A percentile compares a stretch with the other conserved stretches of the same genome.
phyloP scores from a whole-genome alignment of 2,113 vertebrate genomes.

The Leptodactylus fuscus region DNA sequence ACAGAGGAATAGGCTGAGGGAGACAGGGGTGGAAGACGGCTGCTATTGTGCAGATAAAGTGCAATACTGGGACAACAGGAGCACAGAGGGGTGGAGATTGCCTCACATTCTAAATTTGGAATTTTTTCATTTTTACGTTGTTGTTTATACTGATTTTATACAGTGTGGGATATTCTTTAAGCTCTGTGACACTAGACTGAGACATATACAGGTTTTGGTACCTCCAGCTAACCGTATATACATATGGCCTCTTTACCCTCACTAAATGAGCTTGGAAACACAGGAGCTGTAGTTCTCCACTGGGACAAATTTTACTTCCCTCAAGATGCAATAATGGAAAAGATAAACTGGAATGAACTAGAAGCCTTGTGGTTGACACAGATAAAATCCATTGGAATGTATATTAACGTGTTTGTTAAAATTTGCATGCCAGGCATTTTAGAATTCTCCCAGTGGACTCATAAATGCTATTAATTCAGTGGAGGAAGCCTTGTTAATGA shows the following conservation, averaged over 20 bases:
- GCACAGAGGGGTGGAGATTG: conserved; percentile 47
- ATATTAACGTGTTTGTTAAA: conserved; percentile 44
- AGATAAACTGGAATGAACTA: conserved; percentile 7
- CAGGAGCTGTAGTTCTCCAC: neutral
- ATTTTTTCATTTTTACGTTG: neutral
- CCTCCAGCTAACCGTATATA: neutral
- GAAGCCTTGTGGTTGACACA: conserved; percentile 11
- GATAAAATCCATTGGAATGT: conserved; percentile 44
- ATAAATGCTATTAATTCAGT: conserved; percentile 44
- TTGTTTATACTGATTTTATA: neutral
- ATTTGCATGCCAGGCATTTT: conserved; percentile 52
- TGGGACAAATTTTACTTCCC: neutral
- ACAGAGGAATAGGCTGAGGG: conserved; percentile 50
- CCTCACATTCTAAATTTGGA: conserved; percentile 3
- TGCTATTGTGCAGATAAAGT: conserved; percentile 43
- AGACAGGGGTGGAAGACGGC: conserved; percentile 1
- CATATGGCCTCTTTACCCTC: neutral
- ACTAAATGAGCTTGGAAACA: neutral
- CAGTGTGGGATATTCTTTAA: neutral
- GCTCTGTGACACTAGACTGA: neutral
- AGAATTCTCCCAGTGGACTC: conserved; percentile 27
- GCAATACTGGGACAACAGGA: conserved; percentile 15
- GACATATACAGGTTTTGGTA: neutral
- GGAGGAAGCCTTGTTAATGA: conserved; percentile 28
- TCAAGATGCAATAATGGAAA: neutral